Evolutionary conservation across 2,113 vertebrate species (phyloP), one percentile per base, ranked within the genome.

Genomic region (Chlorodrepanis virens): DNA sequence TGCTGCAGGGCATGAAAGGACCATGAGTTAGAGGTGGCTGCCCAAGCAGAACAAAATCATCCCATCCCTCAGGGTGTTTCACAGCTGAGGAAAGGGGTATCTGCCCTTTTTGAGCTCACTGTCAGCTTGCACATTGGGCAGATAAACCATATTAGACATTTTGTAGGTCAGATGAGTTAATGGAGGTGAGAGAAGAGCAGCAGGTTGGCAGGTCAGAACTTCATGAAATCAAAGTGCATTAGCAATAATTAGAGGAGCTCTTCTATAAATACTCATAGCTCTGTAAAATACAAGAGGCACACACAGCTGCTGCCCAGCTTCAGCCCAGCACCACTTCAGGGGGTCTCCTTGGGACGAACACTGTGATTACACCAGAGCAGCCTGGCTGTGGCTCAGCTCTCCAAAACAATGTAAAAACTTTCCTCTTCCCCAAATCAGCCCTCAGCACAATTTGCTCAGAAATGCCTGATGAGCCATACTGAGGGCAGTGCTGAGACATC

Each of bases 401-500:
- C 29, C 70, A 79, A 0, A 84, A 67, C 9, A 47, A 21, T 19
- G 23, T 31, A 31, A 40, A 82, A 82, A 29, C 6, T 6, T 54
- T 37, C 35, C 13, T 20, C 18, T 52, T n/a, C 40, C 37, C 35
- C 52, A 85, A 35, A 33, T 6, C 61, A 56, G 0, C 18, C 63
- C n/a, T 47, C 24, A 37, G 44, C 21, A 45, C 4, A 0, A 27
- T 87, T 79, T 63, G 35, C 59, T 82, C n/a, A 67, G 60, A 39
- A 70, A 28, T 0, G 1, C 49, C 57, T 45, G 39, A 47, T 0
- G 2, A 88, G 53, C 61, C 33, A 3, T 1, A 10, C 21, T 50
- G 54, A 90, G 52, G 71, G 6, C 33, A 39, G 6, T 2, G 52
- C 61, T 24, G 57, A 64, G 80, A 80, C 31, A n/a, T 4, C 54